Conservation (phyloP, 2,888 invertebrate species). For the Hermaeophaga mercurialis region DNA sequence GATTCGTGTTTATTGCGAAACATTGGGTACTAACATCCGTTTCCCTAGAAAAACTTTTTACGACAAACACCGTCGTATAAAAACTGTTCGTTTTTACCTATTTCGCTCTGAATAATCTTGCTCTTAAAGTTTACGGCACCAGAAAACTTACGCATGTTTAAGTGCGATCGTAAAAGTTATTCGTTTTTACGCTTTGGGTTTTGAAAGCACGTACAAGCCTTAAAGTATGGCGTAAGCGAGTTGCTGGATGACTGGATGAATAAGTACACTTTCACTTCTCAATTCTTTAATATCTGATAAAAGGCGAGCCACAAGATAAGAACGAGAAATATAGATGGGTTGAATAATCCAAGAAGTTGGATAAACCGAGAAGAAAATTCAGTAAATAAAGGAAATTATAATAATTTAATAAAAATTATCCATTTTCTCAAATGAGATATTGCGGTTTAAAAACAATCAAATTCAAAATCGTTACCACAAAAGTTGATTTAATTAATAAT, state of each 20-base stretch:
- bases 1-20: too few species aligned
- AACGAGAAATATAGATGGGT: too few species aligned
- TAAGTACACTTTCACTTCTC: conserved; percentile 16
- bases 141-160: conserved; percentile 30
- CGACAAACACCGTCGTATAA: conserved; percentile 12
- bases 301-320: too few species aligned
- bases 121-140: conserved; percentile 28
- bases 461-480: too few species aligned
- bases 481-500: too few species aligned
- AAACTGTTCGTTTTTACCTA: conserved; percentile 21
- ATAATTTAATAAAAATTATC: too few species aligned
- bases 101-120: conserved; percentile 29
- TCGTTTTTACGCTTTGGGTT: conserved; percentile 25
- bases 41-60: conserved; percentile 1
- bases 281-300: conserved; percentile 24
- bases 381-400: too few species aligned
- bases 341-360: too few species aligned
- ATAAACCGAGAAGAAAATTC: too few species aligned
- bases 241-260: conserved; percentile 17
- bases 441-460: too few species aligned
- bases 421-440: too few species aligned
- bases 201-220: conserved; percentile 24
- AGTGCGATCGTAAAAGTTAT: conserved; percentile 29
- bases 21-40: too few species aligned
- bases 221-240: conserved; percentile 20